phyloP scores from a whole-genome alignment of 2,113 vertebrate species.

The Gymnocephalus cernua region DNA sequence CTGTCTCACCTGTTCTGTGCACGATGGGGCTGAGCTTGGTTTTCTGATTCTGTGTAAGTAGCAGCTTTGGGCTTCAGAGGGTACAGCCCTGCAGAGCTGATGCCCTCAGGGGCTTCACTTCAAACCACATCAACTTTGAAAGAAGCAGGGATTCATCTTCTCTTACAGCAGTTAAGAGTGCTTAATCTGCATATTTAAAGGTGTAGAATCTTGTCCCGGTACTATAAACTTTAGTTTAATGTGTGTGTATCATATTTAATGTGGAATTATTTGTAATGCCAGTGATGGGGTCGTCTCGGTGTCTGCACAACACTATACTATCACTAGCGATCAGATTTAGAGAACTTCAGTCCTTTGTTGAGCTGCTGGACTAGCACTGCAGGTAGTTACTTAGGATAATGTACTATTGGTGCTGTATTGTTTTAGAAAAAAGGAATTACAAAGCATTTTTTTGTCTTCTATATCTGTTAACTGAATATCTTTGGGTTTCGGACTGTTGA shows the following conservation, averaged over 20 bases:
- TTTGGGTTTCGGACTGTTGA: not conserved
- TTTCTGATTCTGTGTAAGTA: constrained; percentile 47
- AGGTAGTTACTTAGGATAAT: not conserved
- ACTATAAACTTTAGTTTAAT: constrained; percentile 8
- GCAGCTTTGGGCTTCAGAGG: constrained; percentile 62
- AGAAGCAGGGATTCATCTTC: constrained; percentile 42
- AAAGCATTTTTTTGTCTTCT: not conserved
- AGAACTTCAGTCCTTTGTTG: not conserved
- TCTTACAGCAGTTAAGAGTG: constrained; percentile 39
- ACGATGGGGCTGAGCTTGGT: constrained; percentile 3
- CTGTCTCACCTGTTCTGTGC: constrained; percentile 63
- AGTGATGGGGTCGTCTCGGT: not conserved
- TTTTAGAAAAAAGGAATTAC: not conserved
- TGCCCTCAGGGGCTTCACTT: constrained; percentile 63
- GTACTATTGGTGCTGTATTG: not conserved
- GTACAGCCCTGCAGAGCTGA: constrained; percentile 52
- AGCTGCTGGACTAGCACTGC: not conserved
- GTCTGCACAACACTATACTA: not conserved
- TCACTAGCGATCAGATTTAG: not conserved
- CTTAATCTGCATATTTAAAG: constrained; percentile 53
- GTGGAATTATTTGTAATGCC: not conserved
- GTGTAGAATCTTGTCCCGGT: constrained; percentile 19
- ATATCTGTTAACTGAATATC: not conserved
- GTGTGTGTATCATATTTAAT: constrained; percentile 9
- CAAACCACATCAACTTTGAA: constrained; percentile 62